Conservation (phyloP, 2,888 invertebrate genomes). For the Oxycera nigricornis region DNA sequence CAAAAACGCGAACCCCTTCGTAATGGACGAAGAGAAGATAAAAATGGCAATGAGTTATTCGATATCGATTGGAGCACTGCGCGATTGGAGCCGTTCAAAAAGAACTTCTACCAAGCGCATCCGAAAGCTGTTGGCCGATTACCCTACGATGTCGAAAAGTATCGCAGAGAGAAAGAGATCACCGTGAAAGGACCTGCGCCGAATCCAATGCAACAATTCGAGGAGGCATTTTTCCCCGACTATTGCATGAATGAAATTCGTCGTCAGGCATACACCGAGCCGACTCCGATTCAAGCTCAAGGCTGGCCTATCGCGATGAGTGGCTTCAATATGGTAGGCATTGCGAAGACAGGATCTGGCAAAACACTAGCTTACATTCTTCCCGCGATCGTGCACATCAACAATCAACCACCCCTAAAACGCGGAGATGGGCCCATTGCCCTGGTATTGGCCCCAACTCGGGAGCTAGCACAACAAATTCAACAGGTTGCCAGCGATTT, state of each 20-base stretch:
- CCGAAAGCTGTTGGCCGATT: constrained; percentile 68
- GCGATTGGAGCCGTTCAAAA: constrained; percentile 75
- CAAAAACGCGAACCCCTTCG: constrained; percentile 28
- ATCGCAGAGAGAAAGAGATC: constrained; percentile 72
- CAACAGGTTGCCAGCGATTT: constrained; percentile 83
- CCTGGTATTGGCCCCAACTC: constrained; percentile 79
- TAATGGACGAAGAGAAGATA: constrained; percentile 51
- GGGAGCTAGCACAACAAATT: constrained; percentile 82
- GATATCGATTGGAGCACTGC: constrained; percentile 66
- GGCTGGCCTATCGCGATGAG: constrained; percentile 88
- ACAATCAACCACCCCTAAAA: constrained; percentile 76
- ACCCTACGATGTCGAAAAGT: constrained; percentile 73
- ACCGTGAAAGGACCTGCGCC: constrained; percentile 78
- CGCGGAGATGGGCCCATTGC: constrained; percentile 86
- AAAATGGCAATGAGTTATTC: constrained; percentile 64
- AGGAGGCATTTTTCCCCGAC: constrained; percentile 81
- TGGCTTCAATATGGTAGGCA: constrained; percentile 82
- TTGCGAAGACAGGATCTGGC: constrained; percentile 85
- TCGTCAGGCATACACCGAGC: constrained; percentile 73
- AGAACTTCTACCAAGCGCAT: constrained; percentile 81
- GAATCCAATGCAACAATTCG: constrained; percentile 79
- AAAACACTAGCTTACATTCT: constrained; percentile 81
- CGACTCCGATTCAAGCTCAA: constrained; percentile 85
- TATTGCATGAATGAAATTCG: constrained; percentile 71
- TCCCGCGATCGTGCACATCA: constrained; percentile 87